A percentile compares a stretch with the other conserved stretches of the same genome.
phyloP scores from a whole-genome alignment of 2,797 vertebrate species.

The Pogonophryne albipinna region DNA sequence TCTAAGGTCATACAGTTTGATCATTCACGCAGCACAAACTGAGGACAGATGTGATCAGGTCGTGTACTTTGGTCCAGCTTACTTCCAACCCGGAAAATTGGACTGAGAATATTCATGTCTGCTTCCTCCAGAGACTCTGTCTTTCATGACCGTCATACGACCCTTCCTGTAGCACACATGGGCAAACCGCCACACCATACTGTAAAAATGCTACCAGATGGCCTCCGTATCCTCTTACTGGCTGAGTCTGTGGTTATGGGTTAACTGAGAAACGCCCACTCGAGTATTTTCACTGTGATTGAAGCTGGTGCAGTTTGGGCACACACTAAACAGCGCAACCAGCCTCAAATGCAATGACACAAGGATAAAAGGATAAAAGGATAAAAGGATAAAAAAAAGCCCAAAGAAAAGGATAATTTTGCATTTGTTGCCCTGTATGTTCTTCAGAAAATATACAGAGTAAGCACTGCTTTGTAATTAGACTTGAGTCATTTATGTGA shows the following conservation, averaged over 20 bases:
- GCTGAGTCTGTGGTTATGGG: constrained; percentile 79
- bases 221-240: constrained; percentile 82
- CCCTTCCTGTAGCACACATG: constrained; percentile 77
- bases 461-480: constrained; percentile 30
- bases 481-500: constrained; percentile 12
- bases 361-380: too few species aligned
- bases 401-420: constrained; percentile 13
- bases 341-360: constrained; percentile 23
- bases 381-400: constrained; percentile 18
- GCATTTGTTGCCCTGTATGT: constrained; percentile 32
- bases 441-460: constrained; percentile 24
- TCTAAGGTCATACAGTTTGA: constrained; percentile 71
- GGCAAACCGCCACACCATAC: constrained; percentile 83
- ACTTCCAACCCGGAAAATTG: constrained; percentile 75
- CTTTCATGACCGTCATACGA: constrained; percentile 80
- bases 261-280: constrained; percentile 78
- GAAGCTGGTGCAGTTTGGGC: constrained; percentile 54
- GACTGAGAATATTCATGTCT: constrained; percentile 79
- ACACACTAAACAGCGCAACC: constrained; percentile 34
- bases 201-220: constrained; percentile 86
- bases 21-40: constrained; percentile 55
- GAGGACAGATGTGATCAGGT: constrained; percentile 81
- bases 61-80: constrained; percentile 61
- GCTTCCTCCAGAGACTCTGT: constrained; percentile 66
- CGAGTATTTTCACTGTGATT: constrained; percentile 69